These are phyloP conservation scores for Thysanoteuthis rhombus DNA, from an alignment of 2,888 invertebrate species.

Conservation along the genomic window DNA sequence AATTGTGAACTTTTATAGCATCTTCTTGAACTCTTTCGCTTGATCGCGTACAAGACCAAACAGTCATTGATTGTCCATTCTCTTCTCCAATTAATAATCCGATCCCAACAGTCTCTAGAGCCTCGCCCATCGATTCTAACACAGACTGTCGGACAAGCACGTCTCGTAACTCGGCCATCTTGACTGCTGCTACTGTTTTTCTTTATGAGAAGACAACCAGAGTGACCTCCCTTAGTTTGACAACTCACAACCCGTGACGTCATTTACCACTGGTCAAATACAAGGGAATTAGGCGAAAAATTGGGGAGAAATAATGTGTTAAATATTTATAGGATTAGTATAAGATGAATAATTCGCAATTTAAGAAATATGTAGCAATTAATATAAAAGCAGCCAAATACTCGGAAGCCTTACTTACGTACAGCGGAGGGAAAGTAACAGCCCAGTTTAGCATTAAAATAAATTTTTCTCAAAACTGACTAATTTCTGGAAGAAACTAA, in stretches of 20 bases:
- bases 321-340: no score
- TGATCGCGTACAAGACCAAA: slow-evolving; percentile 24
- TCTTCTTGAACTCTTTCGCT: slow-evolving; percentile 25
- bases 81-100: slow-evolving; percentile 17
- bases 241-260: not conserved
- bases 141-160: not conserved
- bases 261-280: not conserved
- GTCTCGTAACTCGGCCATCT: not conserved
- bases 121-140: not conserved
- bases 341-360: no score
- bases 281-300: no score
- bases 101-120: not conserved
- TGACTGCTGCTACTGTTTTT: not conserved
- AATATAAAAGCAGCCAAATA: no score
- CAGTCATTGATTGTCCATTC: not conserved
- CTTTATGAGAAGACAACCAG: not conserved
- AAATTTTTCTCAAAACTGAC: no score
- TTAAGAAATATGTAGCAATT: no score
- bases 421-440: no score
- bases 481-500: no score
- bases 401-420: no score
- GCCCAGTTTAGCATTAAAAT: no score
- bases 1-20: not conserved
- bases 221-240: not conserved
- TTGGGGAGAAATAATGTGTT: no score